phyloP scores from a whole-genome alignment of 2,888 invertebrate genomes.

The Pasiphila rectangulata region DNA sequence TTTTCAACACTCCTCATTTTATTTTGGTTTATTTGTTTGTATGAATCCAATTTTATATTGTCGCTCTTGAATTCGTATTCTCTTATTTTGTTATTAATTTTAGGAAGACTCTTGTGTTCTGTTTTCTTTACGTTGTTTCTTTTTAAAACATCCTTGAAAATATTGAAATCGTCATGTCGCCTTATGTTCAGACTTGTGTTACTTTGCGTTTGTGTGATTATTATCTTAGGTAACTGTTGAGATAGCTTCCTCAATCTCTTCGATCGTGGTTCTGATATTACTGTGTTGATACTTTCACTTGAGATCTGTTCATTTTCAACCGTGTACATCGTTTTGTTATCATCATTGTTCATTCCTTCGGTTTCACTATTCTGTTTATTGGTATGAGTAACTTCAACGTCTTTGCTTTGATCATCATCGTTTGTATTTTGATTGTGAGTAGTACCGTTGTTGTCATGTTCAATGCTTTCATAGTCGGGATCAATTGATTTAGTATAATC shows the following conservation, averaged over 20 bases:
- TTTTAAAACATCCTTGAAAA: constrained; percentile 16
- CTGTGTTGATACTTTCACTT: constrained; percentile 45
- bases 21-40: background rate
- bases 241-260: constrained; percentile 63
- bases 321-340: constrained; percentile 42
- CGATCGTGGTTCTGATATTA: constrained; percentile 48
- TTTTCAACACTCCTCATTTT: background rate
- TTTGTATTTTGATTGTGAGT: background rate
- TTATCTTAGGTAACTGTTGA: constrained; percentile 65
- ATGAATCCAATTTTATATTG: constrained; percentile 1
- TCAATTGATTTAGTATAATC: constrained; percentile 32
- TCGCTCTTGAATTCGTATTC: constrained; percentile 8
- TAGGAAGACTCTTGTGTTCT: constrained; percentile 19
- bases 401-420: constrained; percentile 7
- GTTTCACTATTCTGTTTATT: constrained; percentile 11
- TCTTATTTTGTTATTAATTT: constrained; percentile 11
- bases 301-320: constrained; percentile 57
- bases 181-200: constrained; percentile 51
- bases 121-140: constrained; percentile 11
- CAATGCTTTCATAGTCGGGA: constrained; percentile 50
- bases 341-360: constrained; percentile 2
- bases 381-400: constrained; percentile 16
- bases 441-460: constrained; percentile 31
- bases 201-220: constrained; percentile 69
- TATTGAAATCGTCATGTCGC: constrained; percentile 16